Conservation (phyloP, 2,888 invertebrate genomes). For the Rotaria macrura region DNA sequence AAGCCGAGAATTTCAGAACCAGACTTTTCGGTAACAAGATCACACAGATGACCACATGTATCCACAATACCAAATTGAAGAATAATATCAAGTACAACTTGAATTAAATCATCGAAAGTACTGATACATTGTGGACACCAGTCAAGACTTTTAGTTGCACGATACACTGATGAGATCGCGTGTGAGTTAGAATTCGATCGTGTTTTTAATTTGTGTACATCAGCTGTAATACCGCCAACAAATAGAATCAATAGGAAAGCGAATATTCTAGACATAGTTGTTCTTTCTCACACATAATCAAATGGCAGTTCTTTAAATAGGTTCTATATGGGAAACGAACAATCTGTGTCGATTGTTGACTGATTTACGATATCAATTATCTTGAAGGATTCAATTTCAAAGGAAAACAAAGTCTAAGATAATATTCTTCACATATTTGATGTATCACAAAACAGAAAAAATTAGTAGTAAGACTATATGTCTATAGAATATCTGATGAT, state of each 20-base stretch:
- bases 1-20: conserved; percentile 38
- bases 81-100: conserved; percentile 40
- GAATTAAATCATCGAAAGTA: conserved; percentile 40
- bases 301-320: background rate
- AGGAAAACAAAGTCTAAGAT: background rate
- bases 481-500: background rate
- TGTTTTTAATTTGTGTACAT: background rate
- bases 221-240: background rate
- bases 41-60: conserved; percentile 39
- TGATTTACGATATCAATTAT: background rate
- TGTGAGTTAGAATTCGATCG: background rate
- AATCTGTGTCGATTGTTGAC: background rate
- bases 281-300: background rate
- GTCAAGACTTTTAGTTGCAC: conserved; percentile 35
- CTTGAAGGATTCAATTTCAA: background rate
- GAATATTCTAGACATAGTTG: background rate
- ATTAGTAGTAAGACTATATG: background rate
- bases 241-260: background rate
- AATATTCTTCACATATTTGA: background rate
- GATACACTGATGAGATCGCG: background rate
- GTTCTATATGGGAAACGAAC: background rate
- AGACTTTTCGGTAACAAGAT: conserved; percentile 38
- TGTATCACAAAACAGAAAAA: too few relatives aligned
- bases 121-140: conserved; percentile 40
- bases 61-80: conserved; percentile 40